Base-by-base conservation (phyloP, 2,113 vertebrate species). In the Nettapus auritus region DNA sequence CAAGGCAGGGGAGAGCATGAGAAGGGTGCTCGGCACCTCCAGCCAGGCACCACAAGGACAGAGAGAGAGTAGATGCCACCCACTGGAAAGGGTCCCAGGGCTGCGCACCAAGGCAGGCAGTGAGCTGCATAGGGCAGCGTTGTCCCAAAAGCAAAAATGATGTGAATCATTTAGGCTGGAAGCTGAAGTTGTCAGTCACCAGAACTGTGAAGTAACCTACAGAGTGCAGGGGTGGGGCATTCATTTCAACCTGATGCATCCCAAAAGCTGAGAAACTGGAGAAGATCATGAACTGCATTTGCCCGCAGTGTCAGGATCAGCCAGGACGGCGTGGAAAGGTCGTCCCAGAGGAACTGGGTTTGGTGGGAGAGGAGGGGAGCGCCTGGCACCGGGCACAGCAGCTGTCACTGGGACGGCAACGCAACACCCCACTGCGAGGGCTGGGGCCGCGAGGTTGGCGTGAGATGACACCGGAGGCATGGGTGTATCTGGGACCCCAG, bases 231-330 rank as follows among this genome's bases (percentile, higher is more conserved):
- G 56, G 86, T 4, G 59, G 77, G 44, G 71, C 44, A 18, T 1
- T 0, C 0, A 0, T 50, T n/a, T 62, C 70, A 12, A 48, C 4
- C 7, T 2, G 2, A 23, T 44, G 44, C 21, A 1, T 4, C 69
- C 73, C 77, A 53, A 48, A 25, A 34, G 34, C 55, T 0, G 3
- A 15, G 77, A n/a, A 70, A 33, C 1, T 0, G 7, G 68, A 29
- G 63, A 69, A 42, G 42, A 38, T 2, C 0, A 3, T 26, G 53
- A 40, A 33, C 3, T n/a, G 42, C 0, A 3, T 13, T 17, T 66
- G 66, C 28, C 60, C 52, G 57, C 0, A 12, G 7, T 3, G 28
- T 71, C 76, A 75, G 75, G 60, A 6, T 8, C 57, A 34, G n/a
- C 38, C 21, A 34, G 74, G 57, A 48, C 0, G 0, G 74, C 62